phyloP scores from a whole-genome alignment of 2,797 vertebrate genomes.

The Eulemur coronatus region DNA sequence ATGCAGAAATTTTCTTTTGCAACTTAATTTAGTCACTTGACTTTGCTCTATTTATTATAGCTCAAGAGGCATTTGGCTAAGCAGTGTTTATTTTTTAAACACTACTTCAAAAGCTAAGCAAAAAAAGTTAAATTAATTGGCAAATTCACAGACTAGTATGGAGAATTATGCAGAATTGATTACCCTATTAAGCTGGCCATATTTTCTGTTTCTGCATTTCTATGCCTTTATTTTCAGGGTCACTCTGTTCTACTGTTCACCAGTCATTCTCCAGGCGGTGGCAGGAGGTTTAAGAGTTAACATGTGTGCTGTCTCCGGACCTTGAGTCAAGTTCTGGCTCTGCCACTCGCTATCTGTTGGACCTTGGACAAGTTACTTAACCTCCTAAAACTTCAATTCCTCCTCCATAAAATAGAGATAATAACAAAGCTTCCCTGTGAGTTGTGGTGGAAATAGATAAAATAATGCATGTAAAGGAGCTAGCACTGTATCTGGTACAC shows the following conservation, averaged over 20 bases:
- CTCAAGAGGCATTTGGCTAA: not conserved
- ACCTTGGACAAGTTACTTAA: not conserved
- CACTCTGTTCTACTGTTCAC: not conserved
- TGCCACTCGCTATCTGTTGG: not conserved
- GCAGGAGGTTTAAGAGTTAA: not conserved
- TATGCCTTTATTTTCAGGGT: not conserved
- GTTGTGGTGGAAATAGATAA: not conserved
- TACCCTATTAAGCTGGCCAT: not conserved
- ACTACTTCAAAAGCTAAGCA: conserved; percentile 15
- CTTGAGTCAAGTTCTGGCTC: not conserved
- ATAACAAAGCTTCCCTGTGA: not conserved
- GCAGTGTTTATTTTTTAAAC: conserved; percentile 4
- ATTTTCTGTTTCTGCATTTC: not conserved
- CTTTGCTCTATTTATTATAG: conserved; percentile 27
- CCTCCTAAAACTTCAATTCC: not conserved
- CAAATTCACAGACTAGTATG: not conserved
- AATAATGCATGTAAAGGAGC: not conserved
- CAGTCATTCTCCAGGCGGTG: not conserved
- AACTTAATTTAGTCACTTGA: conserved; percentile 30
- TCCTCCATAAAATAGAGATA: not conserved
- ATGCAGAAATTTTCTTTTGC: conserved; percentile 9
- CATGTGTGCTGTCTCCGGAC: not conserved
- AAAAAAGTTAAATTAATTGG: not conserved
- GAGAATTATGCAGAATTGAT: not conserved
- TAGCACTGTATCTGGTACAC: not conserved